Base-by-base conservation (phyloP, 2,113 vertebrate genomes). In the Hydropotes inermis region DNA sequence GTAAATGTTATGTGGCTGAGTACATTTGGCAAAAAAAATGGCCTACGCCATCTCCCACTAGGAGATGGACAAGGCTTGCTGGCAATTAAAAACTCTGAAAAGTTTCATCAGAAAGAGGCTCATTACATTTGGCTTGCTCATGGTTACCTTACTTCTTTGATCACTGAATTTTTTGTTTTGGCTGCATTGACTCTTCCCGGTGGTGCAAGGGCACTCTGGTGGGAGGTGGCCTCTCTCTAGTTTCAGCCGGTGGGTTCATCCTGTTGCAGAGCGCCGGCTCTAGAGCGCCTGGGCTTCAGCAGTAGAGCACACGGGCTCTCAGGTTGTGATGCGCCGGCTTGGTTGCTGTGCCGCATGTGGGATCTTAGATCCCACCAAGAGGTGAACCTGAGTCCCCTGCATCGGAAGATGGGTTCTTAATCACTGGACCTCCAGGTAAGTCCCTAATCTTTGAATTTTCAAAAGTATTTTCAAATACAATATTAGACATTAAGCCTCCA, bases 311-410 rank as follows among this genome's bases (percentile, higher is more conserved):
- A 43, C 0, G 1, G 23, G 0, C 36, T 43, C 21, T 25, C 11
- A 25, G 2, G 36, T 0, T 6, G 36, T 0, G 36, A 2, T 0
- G 36, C 0, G 3, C 12, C 1, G 3, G 23, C 70, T 43, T 4
- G 12, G 70, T 3, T 25, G 70, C 23, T 25, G 36, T 2, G 70
- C 36, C 0, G 11, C 36, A 3, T 7, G 23, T 7, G 36, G 36
- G 23, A 27, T 27, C 36, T 6, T 4, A 13, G 11, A 1, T 76
- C 36, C 70, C 23, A 23, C 36, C 70, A 25, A 74, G 23, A 74
- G 36, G 30, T 2, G 70, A 43, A 3, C 21, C 70, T 74, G 36
- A 13, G 70, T 27, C 21, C 21, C 7, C 6, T 7, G 36, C 70
- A 7, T 76, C 9, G 1, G 70, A 43, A 27, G 23, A 2, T 11